Percentiles rank a stretch among this genome's conserved stretches.
Evolutionary conservation across 1,140 invertebrate genomes (phyloP).

Genomic region (Medauroidea extradentata): DNA sequence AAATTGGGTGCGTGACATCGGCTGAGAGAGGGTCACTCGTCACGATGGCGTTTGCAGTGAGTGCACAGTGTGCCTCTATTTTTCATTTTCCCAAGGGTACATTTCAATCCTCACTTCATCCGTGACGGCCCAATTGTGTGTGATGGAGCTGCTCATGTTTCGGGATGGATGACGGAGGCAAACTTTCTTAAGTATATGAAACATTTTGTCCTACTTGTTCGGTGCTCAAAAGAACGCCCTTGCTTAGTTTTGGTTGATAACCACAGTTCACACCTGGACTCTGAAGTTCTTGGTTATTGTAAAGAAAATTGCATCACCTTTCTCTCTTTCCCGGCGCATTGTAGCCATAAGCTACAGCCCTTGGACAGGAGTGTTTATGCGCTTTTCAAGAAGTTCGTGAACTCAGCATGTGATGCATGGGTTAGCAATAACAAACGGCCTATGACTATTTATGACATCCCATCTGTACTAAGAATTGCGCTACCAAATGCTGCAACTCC

Average conservation of each 20-base stretch:
- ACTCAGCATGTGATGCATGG: conserved; percentile 23
- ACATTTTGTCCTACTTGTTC: conserved; percentile 24
- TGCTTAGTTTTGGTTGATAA: no score
- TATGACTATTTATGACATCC: no score
- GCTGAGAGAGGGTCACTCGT: conserved; percentile 39
- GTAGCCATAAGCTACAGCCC: no score
- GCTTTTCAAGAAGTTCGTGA: conserved; percentile 18
- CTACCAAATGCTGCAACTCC: no score
- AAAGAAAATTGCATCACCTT: no score
- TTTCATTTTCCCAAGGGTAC: conserved; percentile 41
- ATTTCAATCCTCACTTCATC: conserved; percentile 34
- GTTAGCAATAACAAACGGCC: conserved; percentile 17
- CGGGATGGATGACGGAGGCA: conserved; percentile 39
- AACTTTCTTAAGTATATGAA: conserved; percentile 26
- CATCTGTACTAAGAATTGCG: no score
- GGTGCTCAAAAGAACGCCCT: no score
- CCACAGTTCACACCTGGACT: no score
- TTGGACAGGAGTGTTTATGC: no score
- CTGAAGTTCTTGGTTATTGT: no score
- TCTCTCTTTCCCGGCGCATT: no score
- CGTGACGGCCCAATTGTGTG: conserved; percentile 33
- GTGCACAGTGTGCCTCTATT: conserved; percentile 42
- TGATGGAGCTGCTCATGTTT: conserved; percentile 29
- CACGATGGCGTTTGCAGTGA: conserved; percentile 38
- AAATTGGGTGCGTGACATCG: conserved; percentile 34